Base-by-base conservation (phyloP, 2,113 vertebrate species). In the Cheilinus undulatus region DNA sequence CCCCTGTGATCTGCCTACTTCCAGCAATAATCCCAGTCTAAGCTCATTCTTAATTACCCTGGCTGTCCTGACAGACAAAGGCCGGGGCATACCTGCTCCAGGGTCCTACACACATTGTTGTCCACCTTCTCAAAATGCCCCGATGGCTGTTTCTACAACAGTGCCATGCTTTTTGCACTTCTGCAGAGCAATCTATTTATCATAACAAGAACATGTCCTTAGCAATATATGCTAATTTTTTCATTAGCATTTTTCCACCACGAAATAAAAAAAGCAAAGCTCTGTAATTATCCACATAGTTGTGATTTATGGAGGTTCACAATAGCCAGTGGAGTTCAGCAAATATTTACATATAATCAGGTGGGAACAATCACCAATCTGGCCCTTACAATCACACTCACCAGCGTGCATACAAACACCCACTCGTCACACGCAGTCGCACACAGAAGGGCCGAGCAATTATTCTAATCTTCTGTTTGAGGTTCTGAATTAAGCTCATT, bases 11-110 rank as follows among this genome's bases (percentile, higher is more conserved):
- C 91, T 86, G 83, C 81, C 80, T 64, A 82, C 83, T 85, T 80
- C 61, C 65, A 83, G 58, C 67, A 65, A 67, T 92, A 91, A 93
- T 89, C 89, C 87, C 50, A 23, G 78, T 43, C 87, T 93, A 93
- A 92, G 83, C 86, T 78, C 70, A 66, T 89, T 88, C 86, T 84
- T 92, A 91, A 93, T 93, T 92, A 93, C 74, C 73, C 88, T 62
- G 68, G 76, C 81, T 73, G 88, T 78, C 86, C 65, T 7, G 75
- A 66, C 64, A 83, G 72, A 87, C 85, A 84, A 87, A 82, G 84
- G 80, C 76, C 84, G 62, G 49, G 73, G 26, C 73, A 51, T 4
- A 67, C 80, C 81, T 70, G 83, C 78, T 49, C 64, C 7, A 3
- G 71, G 58, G 78, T 85, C 80, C 46, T 69, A 86, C 74, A 63